phyloP scores from a whole-genome alignment of 1,140 invertebrate genomes.

The Cepaea nemoralis region DNA sequence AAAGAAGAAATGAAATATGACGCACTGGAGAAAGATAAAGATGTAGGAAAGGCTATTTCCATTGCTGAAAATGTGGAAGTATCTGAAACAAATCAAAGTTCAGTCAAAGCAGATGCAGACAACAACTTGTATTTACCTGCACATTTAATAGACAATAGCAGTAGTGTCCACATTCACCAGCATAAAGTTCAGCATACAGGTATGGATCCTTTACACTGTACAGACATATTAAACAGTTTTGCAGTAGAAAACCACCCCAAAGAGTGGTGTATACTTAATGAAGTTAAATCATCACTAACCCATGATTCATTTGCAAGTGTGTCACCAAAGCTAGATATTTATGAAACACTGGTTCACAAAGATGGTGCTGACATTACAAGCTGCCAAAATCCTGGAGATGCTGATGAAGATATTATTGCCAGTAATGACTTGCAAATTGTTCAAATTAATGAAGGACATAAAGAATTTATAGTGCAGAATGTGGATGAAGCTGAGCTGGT shows the following conservation, averaged over 20 bases:
- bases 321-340: neutral
- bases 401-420: neutral
- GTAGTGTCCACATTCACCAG: neutral
- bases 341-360: neutral
- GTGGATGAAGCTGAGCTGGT: conserved; percentile 22
- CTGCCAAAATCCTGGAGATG: neutral
- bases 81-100: neutral
- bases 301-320: neutral
- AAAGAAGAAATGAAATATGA: neutral
- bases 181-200: neutral
- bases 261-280: neutral
- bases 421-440: neutral
- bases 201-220: neutral
- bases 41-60: neutral
- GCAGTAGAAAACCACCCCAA: neutral
- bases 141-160: neutral
- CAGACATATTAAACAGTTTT: neutral
- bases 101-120: neutral
- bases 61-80: neutral
- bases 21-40: neutral
- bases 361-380: neutral
- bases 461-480: conserved; percentile 19
- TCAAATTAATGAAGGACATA: conserved; percentile 7
- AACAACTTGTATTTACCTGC: neutral
- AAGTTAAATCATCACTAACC: too few relatives aligned